Base-by-base conservation (phyloP, 2,797 vertebrate species). In the Malacoraja senta region DNA sequence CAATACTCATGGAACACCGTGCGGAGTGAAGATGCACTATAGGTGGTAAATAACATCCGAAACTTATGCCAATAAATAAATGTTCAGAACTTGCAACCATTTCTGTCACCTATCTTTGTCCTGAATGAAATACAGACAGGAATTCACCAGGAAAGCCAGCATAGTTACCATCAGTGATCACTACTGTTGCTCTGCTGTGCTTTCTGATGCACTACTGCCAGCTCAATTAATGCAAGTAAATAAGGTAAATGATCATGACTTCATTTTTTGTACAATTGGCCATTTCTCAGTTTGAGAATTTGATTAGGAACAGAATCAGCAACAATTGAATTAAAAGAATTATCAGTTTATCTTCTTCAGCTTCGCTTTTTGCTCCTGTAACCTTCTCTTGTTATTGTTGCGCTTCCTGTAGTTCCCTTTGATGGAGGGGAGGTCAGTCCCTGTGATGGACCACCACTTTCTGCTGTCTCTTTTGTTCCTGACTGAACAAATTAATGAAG, bases 291-390 rank as follows among this genome's bases (percentile, higher is more conserved):
- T 65, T 19, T 90, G 80, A 83, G 44, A 53, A 84, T 61, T 29
- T 17, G 29, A 84, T 84, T 29, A 63, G 58, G 61, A 61, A 63
- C 58, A 24, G 9, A n/a, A 58, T n/a, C 58, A 84, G 26, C 53
- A 10, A 29, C 81, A 84, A 84, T 12, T 3, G 61, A 84, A 84
- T 15, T 15, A 12, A n/a, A 84, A 1, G 15, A 84, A 1, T 29
- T 26, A 63, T 88, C 83, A 88, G 7, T 88, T 88, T 88, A 32
- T 88, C 83, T 88, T 63, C 61, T n/a, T 88, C 15, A 84, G 29
- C 58, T 88, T 13, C 13, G 65, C 58, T 4, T 88, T 65, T 8
- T 35, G 3, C 32, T 15, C 29, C n/a, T n/a, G 17, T n/a, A 86
- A n/a, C 83, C 32, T 3, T n/a, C 32, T 13, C 58, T 63, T n/a